Conservation (phyloP, 2,888 invertebrate species). For the Argyra leucocephala region DNA sequence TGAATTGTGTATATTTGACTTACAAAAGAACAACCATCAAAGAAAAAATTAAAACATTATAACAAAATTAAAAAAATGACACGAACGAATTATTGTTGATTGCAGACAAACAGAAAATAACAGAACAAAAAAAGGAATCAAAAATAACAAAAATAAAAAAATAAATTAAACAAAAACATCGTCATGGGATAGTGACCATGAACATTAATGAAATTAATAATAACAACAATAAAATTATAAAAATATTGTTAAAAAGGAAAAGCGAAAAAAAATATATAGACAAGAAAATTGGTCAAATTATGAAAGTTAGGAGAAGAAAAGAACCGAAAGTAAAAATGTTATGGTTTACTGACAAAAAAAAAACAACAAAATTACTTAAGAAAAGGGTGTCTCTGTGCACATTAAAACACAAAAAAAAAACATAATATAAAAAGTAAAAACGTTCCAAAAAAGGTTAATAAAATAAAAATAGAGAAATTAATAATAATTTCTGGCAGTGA, state of each 20-base stretch:
- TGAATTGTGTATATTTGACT: too few species aligned
- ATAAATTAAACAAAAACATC: not conserved
- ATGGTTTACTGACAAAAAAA: not conserved
- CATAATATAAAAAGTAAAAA: too few species aligned
- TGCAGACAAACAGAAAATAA: not conserved
- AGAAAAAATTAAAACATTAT: too few species aligned
- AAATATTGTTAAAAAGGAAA: not conserved
- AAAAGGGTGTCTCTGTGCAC: not conserved
- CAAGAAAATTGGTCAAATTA: slow-evolving; percentile 1
- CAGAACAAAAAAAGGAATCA: not conserved
- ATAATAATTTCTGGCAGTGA: not conserved
- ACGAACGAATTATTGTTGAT: too few species aligned
- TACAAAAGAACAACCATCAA: too few species aligned
- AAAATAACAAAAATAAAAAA: not conserved
- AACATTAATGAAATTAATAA: not conserved
- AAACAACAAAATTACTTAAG: not conserved
- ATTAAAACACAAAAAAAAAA: not conserved
- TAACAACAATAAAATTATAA: not conserved
- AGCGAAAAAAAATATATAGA: not conserved
- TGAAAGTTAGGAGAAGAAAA: not conserved
- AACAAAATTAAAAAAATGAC: too few species aligned
- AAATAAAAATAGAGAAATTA: not conserved
- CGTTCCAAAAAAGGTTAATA: too few species aligned
- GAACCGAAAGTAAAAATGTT: not conserved
- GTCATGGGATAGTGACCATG: slow-evolving; percentile 1